Conservation (phyloP, 2,797 vertebrate species). For the Dendrocincla tyrannina region DNA sequence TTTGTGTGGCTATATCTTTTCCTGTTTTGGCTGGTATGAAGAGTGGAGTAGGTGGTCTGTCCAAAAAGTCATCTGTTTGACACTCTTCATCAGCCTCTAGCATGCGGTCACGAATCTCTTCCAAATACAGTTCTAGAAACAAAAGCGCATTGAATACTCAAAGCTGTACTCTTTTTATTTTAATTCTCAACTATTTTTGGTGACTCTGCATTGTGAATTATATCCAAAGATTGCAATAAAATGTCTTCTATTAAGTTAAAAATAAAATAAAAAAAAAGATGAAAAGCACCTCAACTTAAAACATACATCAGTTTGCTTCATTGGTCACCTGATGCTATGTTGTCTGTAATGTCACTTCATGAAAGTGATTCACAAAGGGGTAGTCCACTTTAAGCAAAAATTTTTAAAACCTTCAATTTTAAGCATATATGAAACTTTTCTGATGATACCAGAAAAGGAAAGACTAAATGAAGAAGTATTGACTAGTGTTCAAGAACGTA, state of each 20-base stretch:
- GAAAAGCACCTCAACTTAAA: neutral
- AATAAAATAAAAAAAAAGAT: neutral
- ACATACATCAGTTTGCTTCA: neutral
- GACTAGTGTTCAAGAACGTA: neutral
- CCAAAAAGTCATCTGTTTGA: slow-evolving; percentile 93
- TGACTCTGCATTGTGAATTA: neutral
- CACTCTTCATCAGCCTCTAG: slow-evolving; percentile 81
- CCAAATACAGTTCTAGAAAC: slow-evolving; percentile 89
- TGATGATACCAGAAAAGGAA: neutral
- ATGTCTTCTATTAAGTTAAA: neutral
- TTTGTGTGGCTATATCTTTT: slow-evolving; percentile 87
- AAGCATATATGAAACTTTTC: neutral
- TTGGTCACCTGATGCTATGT: neutral
- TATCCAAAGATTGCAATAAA: neutral
- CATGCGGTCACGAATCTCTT: slow-evolving; percentile 85
- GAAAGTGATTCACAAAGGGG: neutral
- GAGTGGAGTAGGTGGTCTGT: slow-evolving; percentile 86
- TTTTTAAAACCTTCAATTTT: neutral
- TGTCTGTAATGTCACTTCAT: neutral
- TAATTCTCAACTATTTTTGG: neutral
- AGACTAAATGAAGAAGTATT: neutral
- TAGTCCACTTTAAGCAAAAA: neutral
- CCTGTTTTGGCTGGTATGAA: slow-evolving; percentile 93
- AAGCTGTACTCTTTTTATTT: neutral
- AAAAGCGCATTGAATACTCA: neutral